Evolutionary conservation across 2,797 vertebrate species (phyloP), one percentile per base, ranked within the genome.

Genomic region (Aphelocoma californica): DNA sequence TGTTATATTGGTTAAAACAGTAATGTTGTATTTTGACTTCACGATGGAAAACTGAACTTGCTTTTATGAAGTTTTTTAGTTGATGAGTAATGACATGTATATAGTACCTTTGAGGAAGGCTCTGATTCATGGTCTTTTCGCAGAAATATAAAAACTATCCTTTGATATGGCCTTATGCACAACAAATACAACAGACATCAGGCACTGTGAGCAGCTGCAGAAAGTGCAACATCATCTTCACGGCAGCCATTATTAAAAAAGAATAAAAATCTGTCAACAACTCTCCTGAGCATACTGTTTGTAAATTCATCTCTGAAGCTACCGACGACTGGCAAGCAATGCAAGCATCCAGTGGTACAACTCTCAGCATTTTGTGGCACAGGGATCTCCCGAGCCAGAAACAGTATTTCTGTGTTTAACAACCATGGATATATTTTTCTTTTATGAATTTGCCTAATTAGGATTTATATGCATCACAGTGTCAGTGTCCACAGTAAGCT

Each of bases 61-160:
- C 42, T 92, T 93, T 94, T 47, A 64, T 73, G 80, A 45, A 85
- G 8, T 29, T 60, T 54, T 72, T 88, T 38, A 70, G 25, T 19
- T 45, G 72, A 67, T 81, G 57, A 92, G n/a, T 86, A 86, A 89
- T 47, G 23, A 84, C 28, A 45, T 21, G 32, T n/a, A 48, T 81
- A 54, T 54, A 81, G 42, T 51, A 74, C 51, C 64, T 85, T 60
- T 56, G 66, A 86, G n/a, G 23, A 75, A 64, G 36, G 31, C 26
- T 89, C 20, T n/a, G 16, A 88, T 74, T 74, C 77, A 57, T 28
- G 32, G 12, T 45, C 65, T 64, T 82, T 8, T 40, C 51, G 13
- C 56, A 92, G 54, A 66, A 88, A 88, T 28, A 38, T 20, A 88
- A 93, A 92, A 91, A 20, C 17, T 40, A 40, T 13, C 23, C 32